Evolutionary conservation across 2,888 invertebrate genomes (phyloP).

Genomic region (Lucinisca nassula): DNA sequence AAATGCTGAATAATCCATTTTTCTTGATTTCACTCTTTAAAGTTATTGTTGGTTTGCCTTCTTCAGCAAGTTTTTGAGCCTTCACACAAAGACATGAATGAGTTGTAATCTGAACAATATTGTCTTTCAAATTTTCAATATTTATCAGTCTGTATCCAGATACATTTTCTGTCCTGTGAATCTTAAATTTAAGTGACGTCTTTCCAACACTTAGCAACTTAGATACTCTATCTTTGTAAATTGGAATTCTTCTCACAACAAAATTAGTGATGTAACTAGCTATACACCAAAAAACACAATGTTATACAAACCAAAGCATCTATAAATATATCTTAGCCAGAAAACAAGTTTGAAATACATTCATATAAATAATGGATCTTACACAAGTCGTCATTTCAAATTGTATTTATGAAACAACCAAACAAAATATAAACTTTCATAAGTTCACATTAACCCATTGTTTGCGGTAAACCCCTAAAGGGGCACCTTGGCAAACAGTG

Average conservation of each 20-base stretch:
- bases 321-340: too few species aligned
- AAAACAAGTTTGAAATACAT: too few species aligned
- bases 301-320: too few species aligned
- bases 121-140: neutral
- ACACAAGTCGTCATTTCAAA: too few species aligned
- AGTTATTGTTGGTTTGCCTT: neutral
- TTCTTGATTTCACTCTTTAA: neutral
- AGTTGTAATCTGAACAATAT: neutral
- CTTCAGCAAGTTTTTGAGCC: neutral
- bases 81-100: neutral
- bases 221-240: neutral
- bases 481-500: too few species aligned
- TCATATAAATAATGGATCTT: too few species aligned
- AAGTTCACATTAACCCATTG: too few species aligned
- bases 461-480: too few species aligned
- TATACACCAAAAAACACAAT: too few species aligned
- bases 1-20: slow-evolving; percentile 3
- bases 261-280: neutral
- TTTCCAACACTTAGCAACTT: neutral
- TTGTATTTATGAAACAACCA: too few species aligned
- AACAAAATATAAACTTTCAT: too few species aligned
- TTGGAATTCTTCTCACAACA: neutral
- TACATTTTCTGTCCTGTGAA: too few species aligned
- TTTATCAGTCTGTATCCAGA: slow-evolving; percentile 12
- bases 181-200: neutral